Evolutionary conservation across 1,140 invertebrate genomes (phyloP), one percentile per base, ranked within the genome.

Genomic region (Acromyrmex echinatior): DNA sequence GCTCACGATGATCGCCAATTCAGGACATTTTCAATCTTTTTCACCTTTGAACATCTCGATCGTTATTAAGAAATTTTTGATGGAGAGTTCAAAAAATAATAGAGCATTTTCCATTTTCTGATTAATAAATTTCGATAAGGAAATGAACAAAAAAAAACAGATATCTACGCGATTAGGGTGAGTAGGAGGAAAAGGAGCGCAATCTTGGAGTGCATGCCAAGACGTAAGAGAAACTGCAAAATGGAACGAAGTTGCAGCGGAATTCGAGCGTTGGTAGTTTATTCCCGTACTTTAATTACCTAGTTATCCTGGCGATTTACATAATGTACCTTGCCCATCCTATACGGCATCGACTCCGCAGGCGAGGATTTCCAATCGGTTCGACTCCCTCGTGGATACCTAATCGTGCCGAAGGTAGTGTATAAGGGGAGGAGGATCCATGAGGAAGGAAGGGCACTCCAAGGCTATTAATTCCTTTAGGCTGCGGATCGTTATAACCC

Each of bases 241-340:
- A 87, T 91, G 80, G 86, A 87, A 89, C 53, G 63, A 91, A 91
- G 82, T 91, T 87, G 77, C 86, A 88, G 77, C 68, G 82, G 81
- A 87, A 91, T 91, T 91, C 87, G 70, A 87, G 63, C 90, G 76
- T 89, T 86, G 65, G 80, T 91, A 91, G 90, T 91, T 91, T 91
- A 91, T 91, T 89, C 88, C 31, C 90, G 90, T 91, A 91, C 90
- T 91, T 91, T 91, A 91, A 91, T 91, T 91, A 91, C 90, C 90
- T 91, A 91, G 90, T 91, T 91, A 91, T 89, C 90, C 81, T 76
- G 16, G 66, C 87, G 81, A 91, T 91, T 91, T 91, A 91, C 90
- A 91, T 91, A 91, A 91, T 91, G 90, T 89, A 91, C 88, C 60
- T 87, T 45, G 88, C 73, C 66, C 71, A 87, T 82, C 84, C 66